Evolutionary conservation across 2,113 vertebrate species (phyloP).

Genomic region (Sebastes fasciatus): DNA sequence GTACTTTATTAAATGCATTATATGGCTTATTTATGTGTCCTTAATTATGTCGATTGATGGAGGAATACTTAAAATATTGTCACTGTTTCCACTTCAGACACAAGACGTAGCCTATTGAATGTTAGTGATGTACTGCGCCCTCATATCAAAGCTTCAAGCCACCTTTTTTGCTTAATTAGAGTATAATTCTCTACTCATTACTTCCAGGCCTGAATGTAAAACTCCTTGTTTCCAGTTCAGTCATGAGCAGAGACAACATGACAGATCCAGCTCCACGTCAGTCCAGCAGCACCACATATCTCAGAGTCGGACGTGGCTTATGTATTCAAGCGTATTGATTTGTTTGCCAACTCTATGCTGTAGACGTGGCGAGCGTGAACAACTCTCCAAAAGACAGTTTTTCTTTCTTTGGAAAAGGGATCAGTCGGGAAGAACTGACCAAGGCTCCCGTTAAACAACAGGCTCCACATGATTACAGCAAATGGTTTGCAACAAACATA

Average conservation of each 20-base stretch:
- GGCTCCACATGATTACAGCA: conserved; percentile 50
- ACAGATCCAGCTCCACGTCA: background rate
- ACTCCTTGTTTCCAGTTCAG: background rate
- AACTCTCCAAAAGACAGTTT: conserved; percentile 15
- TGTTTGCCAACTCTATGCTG: conserved; percentile 52
- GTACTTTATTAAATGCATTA: background rate
- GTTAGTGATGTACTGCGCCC: background rate
- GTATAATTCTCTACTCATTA: conserved; percentile 11
- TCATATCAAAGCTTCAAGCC: background rate
- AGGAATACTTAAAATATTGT: background rate
- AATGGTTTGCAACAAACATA: conserved; percentile 43
- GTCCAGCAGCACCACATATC: conserved; percentile 29
- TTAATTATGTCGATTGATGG: background rate
- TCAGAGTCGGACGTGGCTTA: conserved; percentile 15
- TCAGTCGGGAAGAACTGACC: conserved; percentile 20
- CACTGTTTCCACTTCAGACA: background rate
- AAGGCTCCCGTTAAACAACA: conserved; percentile 35
- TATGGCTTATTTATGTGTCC: background rate
- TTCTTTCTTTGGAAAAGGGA: conserved; percentile 24
- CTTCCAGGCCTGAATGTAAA: conserved; percentile 10
- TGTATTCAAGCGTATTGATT: conserved; percentile 60
- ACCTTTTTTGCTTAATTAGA: conserved; percentile 2
- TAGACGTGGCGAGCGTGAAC: conserved; percentile 34
- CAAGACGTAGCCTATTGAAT: background rate
- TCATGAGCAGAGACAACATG: conserved; percentile 25